A percentile compares a stretch with the other conserved stretches of the same genome.
These are phyloP conservation scores for Drosophila colorata DNA, from an alignment of 2,888 invertebrate species.

Conservation along the genomic window DNA sequence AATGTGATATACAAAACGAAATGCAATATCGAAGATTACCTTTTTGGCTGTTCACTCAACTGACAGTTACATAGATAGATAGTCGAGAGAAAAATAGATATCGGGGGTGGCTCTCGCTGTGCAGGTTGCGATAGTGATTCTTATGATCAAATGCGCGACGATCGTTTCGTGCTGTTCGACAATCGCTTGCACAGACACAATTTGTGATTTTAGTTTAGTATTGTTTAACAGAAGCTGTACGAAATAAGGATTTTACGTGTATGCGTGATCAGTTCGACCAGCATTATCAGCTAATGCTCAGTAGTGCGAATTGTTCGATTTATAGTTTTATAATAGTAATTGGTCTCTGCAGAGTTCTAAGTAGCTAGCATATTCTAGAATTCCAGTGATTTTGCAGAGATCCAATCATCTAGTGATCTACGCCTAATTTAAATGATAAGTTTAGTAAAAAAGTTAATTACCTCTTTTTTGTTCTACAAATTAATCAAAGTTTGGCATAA, in stretches of 20 bases:
- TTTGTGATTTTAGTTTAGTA: conserved; percentile 1
- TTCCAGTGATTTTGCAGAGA: too few species aligned
- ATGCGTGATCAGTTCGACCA: background rate
- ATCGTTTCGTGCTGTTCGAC: conserved; percentile 16
- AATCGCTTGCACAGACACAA: conserved; percentile 2
- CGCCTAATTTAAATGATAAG: too few species aligned
- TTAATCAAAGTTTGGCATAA: too few species aligned
- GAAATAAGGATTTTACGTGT: background rate
- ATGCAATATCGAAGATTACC: conserved; percentile 43
- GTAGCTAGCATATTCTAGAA: background rate
- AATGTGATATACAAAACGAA: conserved; percentile 40
- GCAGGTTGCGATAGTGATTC: conserved; percentile 18
- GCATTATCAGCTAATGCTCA: background rate
- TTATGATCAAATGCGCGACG: background rate
- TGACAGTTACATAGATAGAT: background rate
- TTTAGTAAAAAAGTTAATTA: too few species aligned
- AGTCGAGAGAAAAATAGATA: background rate
- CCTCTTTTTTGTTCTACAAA: too few species aligned
- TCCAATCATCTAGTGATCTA: too few species aligned
- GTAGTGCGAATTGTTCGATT: background rate
- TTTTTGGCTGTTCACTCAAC: conserved; percentile 10
- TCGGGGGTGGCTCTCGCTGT: conserved; percentile 13
- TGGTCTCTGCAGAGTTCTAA: background rate
- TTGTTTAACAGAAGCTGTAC: background rate
- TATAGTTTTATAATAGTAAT: too few species aligned